Evolutionary conservation across 2,888 invertebrate genomes (phyloP).

Genomic region (Drosophila gaucha): DNA sequence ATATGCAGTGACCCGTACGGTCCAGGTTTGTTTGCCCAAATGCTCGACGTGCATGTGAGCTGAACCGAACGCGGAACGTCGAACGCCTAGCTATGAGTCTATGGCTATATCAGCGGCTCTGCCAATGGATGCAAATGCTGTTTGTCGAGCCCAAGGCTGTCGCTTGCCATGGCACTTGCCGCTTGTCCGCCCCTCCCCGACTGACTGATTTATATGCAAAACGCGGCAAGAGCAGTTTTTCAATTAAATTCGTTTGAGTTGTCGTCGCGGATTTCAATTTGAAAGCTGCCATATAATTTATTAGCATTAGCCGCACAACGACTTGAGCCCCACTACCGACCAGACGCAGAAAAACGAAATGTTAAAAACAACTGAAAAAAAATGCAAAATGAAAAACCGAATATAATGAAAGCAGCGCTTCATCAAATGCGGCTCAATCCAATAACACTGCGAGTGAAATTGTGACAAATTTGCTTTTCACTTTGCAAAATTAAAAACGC

Average conservation of each 20-base stretch:
- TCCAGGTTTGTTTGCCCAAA: conserved; percentile 76
- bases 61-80: conserved; percentile 43
- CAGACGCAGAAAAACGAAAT: conserved; percentile 18
- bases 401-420: conserved; percentile 57
- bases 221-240: conserved; percentile 75
- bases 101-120: conserved; percentile 18
- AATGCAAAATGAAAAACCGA: conserved; percentile 35
- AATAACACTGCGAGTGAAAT: conserved; percentile 66
- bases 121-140: conserved; percentile 52
- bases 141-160: conserved; percentile 53
- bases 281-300: conserved; percentile 77
- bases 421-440: conserved; percentile 75
- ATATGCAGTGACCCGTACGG: conserved; percentile 74
- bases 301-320: conserved; percentile 75
- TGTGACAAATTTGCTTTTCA: conserved; percentile 78
- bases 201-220: conserved; percentile 75
- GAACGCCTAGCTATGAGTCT: conserved; percentile 30
- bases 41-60: conserved; percentile 58
- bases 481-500: conserved; percentile 75
- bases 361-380: conserved; percentile 13
- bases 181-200: conserved; percentile 10
- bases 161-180: conserved; percentile 15
- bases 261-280: conserved; percentile 77
- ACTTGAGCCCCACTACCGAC: conserved; percentile 51
- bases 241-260: conserved; percentile 78